These are phyloP conservation scores for Dynastes grantii DNA, from an alignment of 2,888 invertebrate genomes.

Conservation along the genomic window DNA sequence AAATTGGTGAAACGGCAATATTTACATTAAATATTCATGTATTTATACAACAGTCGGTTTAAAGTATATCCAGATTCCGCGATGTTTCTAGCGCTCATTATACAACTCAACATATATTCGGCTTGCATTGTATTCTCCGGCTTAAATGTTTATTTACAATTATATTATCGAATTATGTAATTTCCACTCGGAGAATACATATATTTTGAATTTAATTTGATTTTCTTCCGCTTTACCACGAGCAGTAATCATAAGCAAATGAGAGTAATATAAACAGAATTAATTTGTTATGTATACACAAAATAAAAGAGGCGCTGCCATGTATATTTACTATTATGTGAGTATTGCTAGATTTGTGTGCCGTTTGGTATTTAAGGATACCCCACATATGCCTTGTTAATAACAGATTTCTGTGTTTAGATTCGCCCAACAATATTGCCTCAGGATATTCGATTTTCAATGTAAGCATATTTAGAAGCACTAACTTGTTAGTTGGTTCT, in stretches of 20 bases:
- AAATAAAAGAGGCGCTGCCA: neutral
- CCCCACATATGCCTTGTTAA: too few relatives aligned
- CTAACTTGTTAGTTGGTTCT: too few relatives aligned
- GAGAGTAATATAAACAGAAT: neutral
- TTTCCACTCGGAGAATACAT: neutral
- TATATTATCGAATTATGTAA: neutral
- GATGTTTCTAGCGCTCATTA: neutral
- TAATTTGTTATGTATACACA: neutral
- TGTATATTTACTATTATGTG: neutral
- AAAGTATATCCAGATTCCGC: neutral
- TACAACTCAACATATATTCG: neutral
- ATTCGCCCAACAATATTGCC: too few relatives aligned
- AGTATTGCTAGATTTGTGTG: neutral
- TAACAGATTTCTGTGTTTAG: too few relatives aligned
- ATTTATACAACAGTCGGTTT: neutral
- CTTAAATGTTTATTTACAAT: neutral
- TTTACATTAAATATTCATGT: neutral
- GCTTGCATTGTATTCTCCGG: neutral
- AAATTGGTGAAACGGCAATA: neutral
- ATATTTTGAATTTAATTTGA: neutral
- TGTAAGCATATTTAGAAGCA: too few relatives aligned
- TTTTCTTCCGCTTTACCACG: neutral
- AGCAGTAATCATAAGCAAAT: neutral
- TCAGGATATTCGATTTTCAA: too few relatives aligned
- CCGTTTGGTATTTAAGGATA: too few relatives aligned